These are phyloP conservation scores for Aphelocoma californica DNA, from an alignment of 2,797 vertebrate genomes.

Conservation along the genomic window DNA sequence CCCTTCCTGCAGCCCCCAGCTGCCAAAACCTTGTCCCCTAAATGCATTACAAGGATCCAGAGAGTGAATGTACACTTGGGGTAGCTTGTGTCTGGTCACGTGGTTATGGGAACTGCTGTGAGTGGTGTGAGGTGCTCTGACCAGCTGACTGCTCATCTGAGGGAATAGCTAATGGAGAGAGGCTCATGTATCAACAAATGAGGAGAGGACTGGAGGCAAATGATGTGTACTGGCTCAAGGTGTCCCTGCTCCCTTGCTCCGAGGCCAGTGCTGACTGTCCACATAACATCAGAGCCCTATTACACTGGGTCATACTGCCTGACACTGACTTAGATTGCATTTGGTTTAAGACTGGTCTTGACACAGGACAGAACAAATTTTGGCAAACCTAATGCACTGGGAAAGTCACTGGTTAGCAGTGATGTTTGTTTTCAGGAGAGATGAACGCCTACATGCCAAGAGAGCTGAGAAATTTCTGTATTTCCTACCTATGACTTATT, in stretches of 20 bases:
- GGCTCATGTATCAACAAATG: background rate
- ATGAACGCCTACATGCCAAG: background rate
- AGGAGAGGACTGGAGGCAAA: background rate
- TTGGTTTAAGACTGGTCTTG: background rate
- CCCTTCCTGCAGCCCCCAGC: background rate
- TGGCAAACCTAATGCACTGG: background rate
- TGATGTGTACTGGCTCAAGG: background rate
- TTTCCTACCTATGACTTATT: background rate
- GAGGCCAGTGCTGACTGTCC: background rate
- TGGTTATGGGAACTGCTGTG: background rate
- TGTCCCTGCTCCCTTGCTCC: background rate
- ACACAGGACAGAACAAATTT: background rate
- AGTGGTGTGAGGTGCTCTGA: background rate
- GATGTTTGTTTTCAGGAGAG: background rate
- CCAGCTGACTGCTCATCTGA: background rate
- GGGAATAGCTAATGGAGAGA: background rate
- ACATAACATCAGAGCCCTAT: fast-evolving
- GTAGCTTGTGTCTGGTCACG: background rate
- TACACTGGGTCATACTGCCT: background rate
- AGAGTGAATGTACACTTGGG: fast-evolving
- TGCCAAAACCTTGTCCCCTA: background rate
- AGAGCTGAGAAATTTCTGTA: background rate
- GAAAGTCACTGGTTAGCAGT: background rate
- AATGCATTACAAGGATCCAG: background rate
- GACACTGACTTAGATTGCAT: background rate